Percentiles rank a stretch among this genome's conserved stretches.
These are phyloP conservation scores for Gymnosoma rotundatum DNA, from an alignment of 2,888 invertebrate species.

Conservation along the genomic window DNA sequence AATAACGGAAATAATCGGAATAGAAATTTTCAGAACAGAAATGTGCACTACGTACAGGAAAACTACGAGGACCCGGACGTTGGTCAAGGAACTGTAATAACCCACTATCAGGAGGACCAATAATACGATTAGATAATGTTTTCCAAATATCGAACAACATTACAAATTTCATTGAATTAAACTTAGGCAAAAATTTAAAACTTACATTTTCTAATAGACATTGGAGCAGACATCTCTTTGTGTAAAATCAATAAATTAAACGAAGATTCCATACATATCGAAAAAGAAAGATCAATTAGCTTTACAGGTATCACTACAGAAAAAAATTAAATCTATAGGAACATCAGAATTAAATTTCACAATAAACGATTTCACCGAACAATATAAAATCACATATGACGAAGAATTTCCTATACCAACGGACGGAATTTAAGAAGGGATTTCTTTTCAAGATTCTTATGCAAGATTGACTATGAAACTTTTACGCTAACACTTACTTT, in stretches of 20 bases:
- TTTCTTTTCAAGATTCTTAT: not conserved
- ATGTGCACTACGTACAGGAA: too few relatives aligned
- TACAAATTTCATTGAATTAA: not conserved
- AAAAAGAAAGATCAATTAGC: not conserved
- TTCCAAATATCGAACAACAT: slow-evolving; percentile 1
- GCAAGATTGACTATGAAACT: slow-evolving; percentile 4
- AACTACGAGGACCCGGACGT: too few relatives aligned
- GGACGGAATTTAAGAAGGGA: not conserved
- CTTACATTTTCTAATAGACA: not conserved
- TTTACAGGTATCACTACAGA: not conserved
- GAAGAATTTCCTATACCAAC: not conserved
- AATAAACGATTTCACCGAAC: not conserved
- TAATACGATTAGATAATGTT: not conserved
- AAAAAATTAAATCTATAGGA: slow-evolving; percentile 1
- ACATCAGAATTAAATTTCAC: not conserved
- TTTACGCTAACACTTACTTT: not conserved
- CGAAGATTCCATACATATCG: not conserved
- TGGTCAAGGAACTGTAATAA: too few relatives aligned
- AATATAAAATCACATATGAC: not conserved
- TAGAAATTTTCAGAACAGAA: too few relatives aligned
- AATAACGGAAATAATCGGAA: too few relatives aligned
- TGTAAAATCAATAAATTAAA: slow-evolving; percentile 1
- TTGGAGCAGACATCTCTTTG: too few relatives aligned
- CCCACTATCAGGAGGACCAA: too few relatives aligned
- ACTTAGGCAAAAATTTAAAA: not conserved